Base-by-base conservation (phyloP, 2,888 invertebrate species). In the Drosophila peninsularis region DNA sequence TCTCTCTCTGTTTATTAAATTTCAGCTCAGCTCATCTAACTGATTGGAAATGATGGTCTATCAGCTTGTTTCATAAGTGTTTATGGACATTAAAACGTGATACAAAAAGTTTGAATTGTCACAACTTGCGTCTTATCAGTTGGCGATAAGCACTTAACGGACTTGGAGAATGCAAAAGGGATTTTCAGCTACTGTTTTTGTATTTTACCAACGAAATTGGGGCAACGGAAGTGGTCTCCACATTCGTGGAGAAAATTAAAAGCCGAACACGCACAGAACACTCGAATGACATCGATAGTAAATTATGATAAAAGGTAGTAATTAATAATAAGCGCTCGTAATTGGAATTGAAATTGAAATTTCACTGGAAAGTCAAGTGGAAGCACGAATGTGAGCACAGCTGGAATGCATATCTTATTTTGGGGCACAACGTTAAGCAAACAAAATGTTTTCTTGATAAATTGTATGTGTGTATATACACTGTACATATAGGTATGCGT, bases 381-480 rank as follows among this genome's bases (percentile, higher is more conserved):
- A 62, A 70, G 21, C 47, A 63, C 62, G 34, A 71, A 19, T 71
- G 76, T 62, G 41, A 44, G 27, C 27, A 71, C 77, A 77, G 66
- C 62, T 75, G 75, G 34, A 71, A 77, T 45, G 41, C 17, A 60
- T 66, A 62, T 68, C 47, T 81, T 72, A 44, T 77, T 75, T 75
- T 72, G 49, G 56, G 58, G 67, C 58, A 60, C 62, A 69, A 47
- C 52, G 60, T 17, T 56, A 72, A 66, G 60, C 60, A 78, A 81
- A 73, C 62, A 73, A 75, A 64, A 49, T 60, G 61, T 69, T 76
- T 80, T 77, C 83, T 80, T 88, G 74, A 77, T 80, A 82, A 67
- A 30, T 21, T n/a, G n/a, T n/a, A 52, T 9, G 32, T 37, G 44
- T 49, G 19, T 21, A 9, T 53, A 10, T 36, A 34, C 19, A 6